These are phyloP conservation scores for Drosophila putrida DNA, from an alignment of 2,888 invertebrate species.

Conservation along the genomic window DNA sequence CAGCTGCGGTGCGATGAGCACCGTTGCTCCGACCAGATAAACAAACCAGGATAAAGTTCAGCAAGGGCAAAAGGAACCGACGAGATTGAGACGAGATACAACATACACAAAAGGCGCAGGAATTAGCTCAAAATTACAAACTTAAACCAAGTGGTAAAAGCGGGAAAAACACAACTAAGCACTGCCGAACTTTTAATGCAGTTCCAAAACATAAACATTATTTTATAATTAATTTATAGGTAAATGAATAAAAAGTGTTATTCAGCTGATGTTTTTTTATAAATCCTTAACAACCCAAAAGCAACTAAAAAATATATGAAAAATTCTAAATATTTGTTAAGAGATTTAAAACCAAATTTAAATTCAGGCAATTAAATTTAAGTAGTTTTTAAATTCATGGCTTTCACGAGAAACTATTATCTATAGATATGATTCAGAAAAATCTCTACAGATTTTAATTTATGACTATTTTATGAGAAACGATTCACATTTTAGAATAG, in stretches of 20 bases:
- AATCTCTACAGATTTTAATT: too few relatives aligned
- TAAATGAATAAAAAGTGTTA: background rate
- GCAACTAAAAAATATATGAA: too few relatives aligned
- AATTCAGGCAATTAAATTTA: too few relatives aligned
- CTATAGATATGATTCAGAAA: too few relatives aligned
- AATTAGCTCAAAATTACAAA: conserved; percentile 78
- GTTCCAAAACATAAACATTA: background rate
- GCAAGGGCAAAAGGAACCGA: background rate
- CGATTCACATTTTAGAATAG: too few relatives aligned
- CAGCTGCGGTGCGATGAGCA: conserved; percentile 36
- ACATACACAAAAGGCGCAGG: conserved; percentile 54
- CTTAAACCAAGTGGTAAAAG: conserved; percentile 55
- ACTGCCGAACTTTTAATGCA: conserved; percentile 1
- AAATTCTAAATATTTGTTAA: too few relatives aligned
- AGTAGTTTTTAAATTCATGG: too few relatives aligned
- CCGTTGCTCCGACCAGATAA: conserved; percentile 15
- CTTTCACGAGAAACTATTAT: too few relatives aligned
- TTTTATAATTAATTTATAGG: background rate
- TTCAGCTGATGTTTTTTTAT: too few relatives aligned
- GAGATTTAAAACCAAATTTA: too few relatives aligned
- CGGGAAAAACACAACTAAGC: conserved; percentile 5
- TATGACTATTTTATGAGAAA: too few relatives aligned
- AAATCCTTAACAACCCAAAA: too few relatives aligned
- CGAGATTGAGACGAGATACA: background rate
- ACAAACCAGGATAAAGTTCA: conserved; percentile 22